Evolutionary conservation across 2,888 invertebrate species (phyloP).

Genomic region (Meghimatium bilineatum): DNA sequence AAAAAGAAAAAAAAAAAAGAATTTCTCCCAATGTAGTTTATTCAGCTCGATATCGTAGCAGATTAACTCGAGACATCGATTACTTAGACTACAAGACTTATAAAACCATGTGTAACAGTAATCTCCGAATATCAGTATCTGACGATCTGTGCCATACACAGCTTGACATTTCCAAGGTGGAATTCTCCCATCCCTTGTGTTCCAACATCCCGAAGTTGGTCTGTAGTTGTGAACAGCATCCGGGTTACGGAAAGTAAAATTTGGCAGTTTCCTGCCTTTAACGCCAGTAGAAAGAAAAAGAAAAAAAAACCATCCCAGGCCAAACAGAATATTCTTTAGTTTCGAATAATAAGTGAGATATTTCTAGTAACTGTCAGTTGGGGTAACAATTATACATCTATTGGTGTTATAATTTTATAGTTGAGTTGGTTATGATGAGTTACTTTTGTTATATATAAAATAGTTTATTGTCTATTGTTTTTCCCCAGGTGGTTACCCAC

Average conservation of each 20-base stretch:
- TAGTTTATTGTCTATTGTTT: too few species aligned
- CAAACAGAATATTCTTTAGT: too few species aligned
- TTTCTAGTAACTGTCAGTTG: too few species aligned
- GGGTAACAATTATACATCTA: too few species aligned
- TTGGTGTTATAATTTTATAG: too few species aligned
- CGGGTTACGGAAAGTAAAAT: background rate
- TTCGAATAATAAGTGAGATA: too few species aligned
- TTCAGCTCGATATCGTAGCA: background rate
- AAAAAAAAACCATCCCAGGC: too few species aligned
- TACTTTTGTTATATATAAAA: too few species aligned
- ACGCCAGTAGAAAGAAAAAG: too few species aligned
- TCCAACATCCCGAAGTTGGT: background rate
- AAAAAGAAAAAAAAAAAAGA: too few species aligned
- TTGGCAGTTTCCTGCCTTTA: background rate
- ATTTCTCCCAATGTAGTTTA: background rate
- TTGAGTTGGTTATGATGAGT: too few species aligned
- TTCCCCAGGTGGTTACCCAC: too few species aligned
- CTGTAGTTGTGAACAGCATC: background rate
- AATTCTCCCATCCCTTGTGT: background rate
- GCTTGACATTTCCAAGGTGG: background rate
- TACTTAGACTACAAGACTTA: background rate
- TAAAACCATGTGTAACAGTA: background rate
- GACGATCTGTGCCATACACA: background rate
- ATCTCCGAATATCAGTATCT: constrained; percentile 13
- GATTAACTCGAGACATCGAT: constrained; percentile 9